Evolutionary conservation across 2,113 vertebrate species (phyloP).

Genomic region (Ariopsis seemanni): DNA sequence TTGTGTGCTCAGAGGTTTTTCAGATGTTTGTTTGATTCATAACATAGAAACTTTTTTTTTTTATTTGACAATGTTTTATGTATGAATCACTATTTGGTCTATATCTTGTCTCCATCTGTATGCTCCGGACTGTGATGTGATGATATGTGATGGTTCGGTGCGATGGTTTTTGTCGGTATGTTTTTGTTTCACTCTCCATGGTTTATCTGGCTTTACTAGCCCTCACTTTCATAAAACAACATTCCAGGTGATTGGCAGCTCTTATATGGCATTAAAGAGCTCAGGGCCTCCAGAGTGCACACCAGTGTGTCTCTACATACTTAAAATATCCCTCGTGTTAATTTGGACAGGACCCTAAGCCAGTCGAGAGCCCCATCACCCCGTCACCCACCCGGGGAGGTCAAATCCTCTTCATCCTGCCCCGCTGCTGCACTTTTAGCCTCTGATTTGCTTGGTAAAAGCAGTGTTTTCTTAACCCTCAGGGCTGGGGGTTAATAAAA

Average conservation of each 20-base stretch:
- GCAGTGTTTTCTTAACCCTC: slow-evolving; percentile 86
- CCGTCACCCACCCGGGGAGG: slow-evolving; percentile 67
- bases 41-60: background rate
- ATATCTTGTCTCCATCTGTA: background rate
- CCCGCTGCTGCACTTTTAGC: slow-evolving; percentile 64
- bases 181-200: slow-evolving; percentile 43
- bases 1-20: background rate
- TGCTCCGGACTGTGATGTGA: background rate
- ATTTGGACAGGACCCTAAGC: slow-evolving; percentile 79
- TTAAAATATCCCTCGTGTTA: slow-evolving; percentile 78
- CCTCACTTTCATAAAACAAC: slow-evolving; percentile 39
- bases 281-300: slow-evolving; percentile 34
- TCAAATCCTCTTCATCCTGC: slow-evolving; percentile 76
- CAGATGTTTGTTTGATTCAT: background rate
- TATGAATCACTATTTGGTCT: slow-evolving; percentile 10
- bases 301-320: slow-evolving; percentile 73
- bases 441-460: slow-evolving; percentile 65
- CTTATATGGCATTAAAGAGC: slow-evolving; percentile 38
- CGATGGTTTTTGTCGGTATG: slow-evolving; percentile 15
- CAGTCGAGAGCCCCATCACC: slow-evolving; percentile 71
- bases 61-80: background rate
- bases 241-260: slow-evolving; percentile 45
- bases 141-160: slow-evolving; percentile 46
- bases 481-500: slow-evolving; percentile 76
- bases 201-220: slow-evolving; percentile 34